phyloP scores from a whole-genome alignment of 1,140 invertebrate species.

The Eubasilissa regina region DNA sequence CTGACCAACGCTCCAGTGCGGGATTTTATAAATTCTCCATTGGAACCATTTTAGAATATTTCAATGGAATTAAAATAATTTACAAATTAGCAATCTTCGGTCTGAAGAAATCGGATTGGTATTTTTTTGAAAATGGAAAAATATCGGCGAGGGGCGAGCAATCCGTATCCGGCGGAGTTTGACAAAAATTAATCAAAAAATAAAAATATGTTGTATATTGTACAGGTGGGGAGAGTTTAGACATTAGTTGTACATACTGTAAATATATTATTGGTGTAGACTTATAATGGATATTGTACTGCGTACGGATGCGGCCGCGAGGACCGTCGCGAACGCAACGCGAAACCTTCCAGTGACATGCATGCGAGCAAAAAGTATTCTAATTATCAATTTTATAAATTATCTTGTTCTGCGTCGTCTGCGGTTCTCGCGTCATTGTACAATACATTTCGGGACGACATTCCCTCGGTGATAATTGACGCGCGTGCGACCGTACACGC shows the following conservation, averaged over 20 bases:
- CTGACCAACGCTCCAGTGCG: conserved; percentile 30
- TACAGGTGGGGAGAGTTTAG: background rate
- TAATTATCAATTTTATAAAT: background rate
- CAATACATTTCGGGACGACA: background rate
- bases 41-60: background rate
- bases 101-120: conserved; percentile 31
- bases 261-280: conserved; percentile 10
- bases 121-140: conserved; percentile 7
- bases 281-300: background rate
- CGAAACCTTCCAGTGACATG: too few relatives aligned
- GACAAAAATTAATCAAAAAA: conserved; percentile 13
- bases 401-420: conserved; percentile 2
- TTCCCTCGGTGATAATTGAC: conserved; percentile 24
- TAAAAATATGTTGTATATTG: conserved; percentile 12
- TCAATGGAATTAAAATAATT: conserved; percentile 5
- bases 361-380: background rate
- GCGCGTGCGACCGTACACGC: background rate
- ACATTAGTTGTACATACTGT: conserved; percentile 37
- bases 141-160: background rate
- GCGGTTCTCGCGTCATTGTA: background rate
- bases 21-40: conserved; percentile 25
- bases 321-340: background rate
- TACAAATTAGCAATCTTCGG: conserved; percentile 13
- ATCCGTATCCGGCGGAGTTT: background rate
- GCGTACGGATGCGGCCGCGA: background rate